phyloP scores from a whole-genome alignment of 2,797 vertebrate species.

The Malacoraja senta region DNA sequence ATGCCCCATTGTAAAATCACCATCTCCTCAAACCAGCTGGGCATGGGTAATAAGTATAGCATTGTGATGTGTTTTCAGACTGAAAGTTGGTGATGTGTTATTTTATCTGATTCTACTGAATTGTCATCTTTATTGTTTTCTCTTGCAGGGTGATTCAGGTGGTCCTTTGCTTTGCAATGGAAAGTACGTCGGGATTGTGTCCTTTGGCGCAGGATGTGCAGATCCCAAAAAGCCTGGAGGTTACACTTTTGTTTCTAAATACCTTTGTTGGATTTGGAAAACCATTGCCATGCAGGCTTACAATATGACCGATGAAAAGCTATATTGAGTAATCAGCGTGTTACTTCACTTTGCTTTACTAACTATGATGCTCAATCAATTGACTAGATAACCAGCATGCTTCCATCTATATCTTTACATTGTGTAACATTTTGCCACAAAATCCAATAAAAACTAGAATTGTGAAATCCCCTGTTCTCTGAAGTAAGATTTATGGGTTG shows the following conservation, averaged over 20 bases:
- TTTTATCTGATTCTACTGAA: neutral
- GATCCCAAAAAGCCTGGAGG: neutral
- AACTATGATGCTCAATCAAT: neutral
- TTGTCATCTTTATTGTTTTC: neutral
- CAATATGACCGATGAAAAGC: neutral
- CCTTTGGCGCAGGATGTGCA: neutral
- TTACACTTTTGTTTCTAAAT: too few relatives aligned
- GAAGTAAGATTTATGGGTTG: neutral
- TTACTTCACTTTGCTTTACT: too few relatives aligned
- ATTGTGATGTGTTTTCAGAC: neutral
- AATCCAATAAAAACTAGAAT: neutral
- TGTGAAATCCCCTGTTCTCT: neutral
- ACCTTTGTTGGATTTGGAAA: neutral
- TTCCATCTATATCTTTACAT: neutral
- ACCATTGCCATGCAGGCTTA: neutral
- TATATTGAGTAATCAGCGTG: neutral
- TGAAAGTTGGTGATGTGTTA: too few relatives aligned
- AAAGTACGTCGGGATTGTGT: slow-evolving; percentile 19
- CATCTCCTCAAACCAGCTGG: neutral
- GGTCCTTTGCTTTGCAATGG: slow-evolving; percentile 18
- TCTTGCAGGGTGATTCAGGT: too few relatives aligned
- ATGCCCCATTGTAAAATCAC: neutral
- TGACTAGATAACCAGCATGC: neutral
- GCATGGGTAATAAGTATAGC: neutral
- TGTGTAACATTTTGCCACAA: neutral